Conservation (phyloP, 2,888 invertebrate genomes). For the Anoplius nigerrimus region DNA sequence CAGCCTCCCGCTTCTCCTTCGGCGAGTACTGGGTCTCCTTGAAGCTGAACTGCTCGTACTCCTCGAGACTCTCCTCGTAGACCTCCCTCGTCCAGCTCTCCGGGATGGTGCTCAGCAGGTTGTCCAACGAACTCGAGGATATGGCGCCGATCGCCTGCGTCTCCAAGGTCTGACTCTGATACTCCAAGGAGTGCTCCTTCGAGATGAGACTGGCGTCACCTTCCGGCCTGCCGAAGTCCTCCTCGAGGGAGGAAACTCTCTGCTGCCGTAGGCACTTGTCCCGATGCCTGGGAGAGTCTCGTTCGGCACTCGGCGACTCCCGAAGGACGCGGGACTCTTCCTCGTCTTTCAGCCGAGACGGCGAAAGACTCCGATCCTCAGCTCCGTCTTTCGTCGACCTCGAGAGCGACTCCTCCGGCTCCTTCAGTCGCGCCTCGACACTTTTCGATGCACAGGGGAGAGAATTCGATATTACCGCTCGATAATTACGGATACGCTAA, state of each 20-base stretch:
- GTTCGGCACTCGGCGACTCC: neutral
- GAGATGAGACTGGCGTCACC: conserved; percentile 55
- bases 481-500: too few species aligned
- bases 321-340: neutral
- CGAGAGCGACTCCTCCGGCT: too few species aligned
- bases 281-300: conserved; percentile 24
- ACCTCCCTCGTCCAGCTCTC: conserved; percentile 34
- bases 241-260: conserved; percentile 37
- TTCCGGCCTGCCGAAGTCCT: conserved; percentile 36
- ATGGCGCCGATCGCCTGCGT: conserved; percentile 42
- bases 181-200: conserved; percentile 62
- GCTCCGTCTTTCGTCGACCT: too few species aligned
- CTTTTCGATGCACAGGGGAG: too few species aligned
- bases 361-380: too few species aligned
- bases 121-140: conserved; percentile 35
- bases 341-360: neutral
- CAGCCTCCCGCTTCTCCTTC: conserved; percentile 55
- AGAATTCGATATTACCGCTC: too few species aligned
- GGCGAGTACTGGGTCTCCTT: conserved; percentile 55
- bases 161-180: conserved; percentile 63
- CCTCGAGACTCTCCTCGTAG: conserved; percentile 24
- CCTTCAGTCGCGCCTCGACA: too few species aligned
- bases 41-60: conserved; percentile 33
- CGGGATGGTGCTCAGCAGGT: conserved; percentile 14
- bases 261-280: conserved; percentile 26